These are phyloP conservation scores for Brachionus paranguensis DNA, from an alignment of 1,140 invertebrate genomes.

Conservation along the genomic window DNA sequence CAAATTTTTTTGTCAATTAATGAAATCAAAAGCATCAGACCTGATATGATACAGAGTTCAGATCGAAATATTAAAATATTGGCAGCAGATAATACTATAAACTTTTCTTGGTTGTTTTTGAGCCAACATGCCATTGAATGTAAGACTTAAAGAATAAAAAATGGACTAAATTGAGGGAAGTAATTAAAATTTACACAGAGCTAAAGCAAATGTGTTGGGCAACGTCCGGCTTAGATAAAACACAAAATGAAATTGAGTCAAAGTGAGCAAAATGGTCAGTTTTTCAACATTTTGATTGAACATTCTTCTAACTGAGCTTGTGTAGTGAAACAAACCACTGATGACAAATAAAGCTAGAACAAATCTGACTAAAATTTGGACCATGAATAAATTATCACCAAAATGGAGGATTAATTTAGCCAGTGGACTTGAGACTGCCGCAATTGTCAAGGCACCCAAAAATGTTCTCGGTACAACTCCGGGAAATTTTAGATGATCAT, in stretches of 20 bases:
- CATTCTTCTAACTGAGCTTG: conserved; percentile 57
- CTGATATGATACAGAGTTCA: conserved; percentile 67
- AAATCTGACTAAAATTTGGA: conserved; percentile 62
- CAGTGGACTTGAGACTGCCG: conserved; percentile 71
- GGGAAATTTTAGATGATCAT: conserved; percentile 95
- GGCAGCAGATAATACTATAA: conserved; percentile 75
- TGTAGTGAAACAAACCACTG: conserved; percentile 66
- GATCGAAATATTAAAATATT: conserved; percentile 83
- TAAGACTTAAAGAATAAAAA: conserved; percentile 64
- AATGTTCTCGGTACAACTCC: conserved; percentile 96
- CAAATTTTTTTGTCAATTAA: neutral
- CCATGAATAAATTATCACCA: neutral
- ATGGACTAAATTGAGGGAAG: neutral
- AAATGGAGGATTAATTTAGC: neutral
- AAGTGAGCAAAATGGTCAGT: conserved; percentile 77
- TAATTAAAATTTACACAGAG: conserved; percentile 66
- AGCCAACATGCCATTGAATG: conserved; percentile 79
- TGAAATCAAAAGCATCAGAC: conserved; percentile 32
- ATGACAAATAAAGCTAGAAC: conserved; percentile 71
- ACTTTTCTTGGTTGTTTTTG: conserved; percentile 64
- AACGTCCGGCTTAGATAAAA: conserved; percentile 88
- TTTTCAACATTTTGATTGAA: conserved; percentile 71
- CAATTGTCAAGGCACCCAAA: conserved; percentile 79
- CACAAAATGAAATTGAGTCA: conserved; percentile 93
- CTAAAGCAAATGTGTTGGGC: conserved; percentile 90